Percentiles rank a stretch among this genome's conserved stretches.
These are phyloP conservation scores for Gopherus flavomarginatus DNA, from an alignment of 2,113 vertebrate genomes.

Conservation along the genomic window DNA sequence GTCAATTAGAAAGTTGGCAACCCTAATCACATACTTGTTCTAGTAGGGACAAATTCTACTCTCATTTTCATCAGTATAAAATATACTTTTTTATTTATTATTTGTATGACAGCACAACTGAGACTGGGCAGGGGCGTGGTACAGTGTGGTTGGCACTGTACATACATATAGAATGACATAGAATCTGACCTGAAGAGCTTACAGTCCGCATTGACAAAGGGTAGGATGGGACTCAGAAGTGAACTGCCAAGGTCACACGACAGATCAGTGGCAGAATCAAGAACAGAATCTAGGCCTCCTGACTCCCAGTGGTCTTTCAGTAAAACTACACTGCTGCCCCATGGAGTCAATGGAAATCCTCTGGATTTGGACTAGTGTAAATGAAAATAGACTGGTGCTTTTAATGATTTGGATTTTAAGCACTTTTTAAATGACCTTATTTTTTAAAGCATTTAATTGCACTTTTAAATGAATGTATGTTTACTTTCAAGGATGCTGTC, in stretches of 20 bases:
- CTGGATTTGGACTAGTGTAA: neutral
- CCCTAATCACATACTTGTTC: too few species aligned
- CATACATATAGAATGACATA: neutral
- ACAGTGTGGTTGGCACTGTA: neutral
- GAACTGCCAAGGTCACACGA: neutral
- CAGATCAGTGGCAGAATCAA: neutral
- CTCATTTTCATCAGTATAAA: too few species aligned
- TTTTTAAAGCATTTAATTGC: neutral
- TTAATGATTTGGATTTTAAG: neutral
- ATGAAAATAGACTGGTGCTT: neutral
- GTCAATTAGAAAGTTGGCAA: too few species aligned
- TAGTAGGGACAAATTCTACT: neutral
- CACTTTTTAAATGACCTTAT: neutral
- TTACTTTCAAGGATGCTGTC: neutral
- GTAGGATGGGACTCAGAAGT: neutral
- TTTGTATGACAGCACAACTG: neutral
- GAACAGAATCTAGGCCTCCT: neutral
- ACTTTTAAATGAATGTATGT: neutral
- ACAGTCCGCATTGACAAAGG: neutral
- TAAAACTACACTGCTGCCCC: too few species aligned
- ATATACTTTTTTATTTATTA: neutral
- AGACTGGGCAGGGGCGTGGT: neutral
- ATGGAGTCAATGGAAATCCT: neutral
- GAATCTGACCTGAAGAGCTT: neutral
- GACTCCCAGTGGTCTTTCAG: neutral